Evolutionary conservation across 2,797 vertebrate genomes (phyloP), one percentile per base, ranked within the genome.

Genomic region (Rhinogobio ventralis): DNA sequence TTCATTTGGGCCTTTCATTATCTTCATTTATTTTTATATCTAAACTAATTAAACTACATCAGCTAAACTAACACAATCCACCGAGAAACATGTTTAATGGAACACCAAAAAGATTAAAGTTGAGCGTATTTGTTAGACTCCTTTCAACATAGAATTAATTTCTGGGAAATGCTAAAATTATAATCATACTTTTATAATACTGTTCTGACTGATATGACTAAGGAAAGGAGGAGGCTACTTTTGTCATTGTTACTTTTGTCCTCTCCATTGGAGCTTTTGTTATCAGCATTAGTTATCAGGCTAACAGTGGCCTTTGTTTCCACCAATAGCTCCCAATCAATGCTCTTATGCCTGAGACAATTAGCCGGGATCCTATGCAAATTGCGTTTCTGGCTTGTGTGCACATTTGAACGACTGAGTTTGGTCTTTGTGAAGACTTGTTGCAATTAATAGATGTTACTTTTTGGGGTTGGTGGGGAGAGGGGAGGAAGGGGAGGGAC

Each of bases 261-360:
- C 93, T 94, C 92, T 88, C 92, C 94, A 92, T 91, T 89, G 90
- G 94, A 92, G 94, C 88, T 89, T 96, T 96, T 96, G 95, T 95
- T 95, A 95, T 95, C 95, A 89, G 92, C 93, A 95, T 95, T 96
- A 95, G 94, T 96, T 96, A 96, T 93, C 90, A 88, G 95, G 92
- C 95, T 93, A 94, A 94, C 88, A 95, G 94, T 93, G 94, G 92
- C 92, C 95, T 96, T 96, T 97, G 95, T 97, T 95, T 95, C 94
- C 92, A 92, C 94, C 94, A 96, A 96, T 95, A 95, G 96, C 94
- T 94, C 93, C 94, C 95, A 95, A 95, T 96, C 95, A 96, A 93
- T 94, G 95, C 95, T 94, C 94, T 93, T 95, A 94, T 94, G 94
- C 95, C 94, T 94, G 93, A 95, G 95, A 96, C 95, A 96, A 96